Conservation (phyloP, 2,888 invertebrate species). For the Gisinianus flammeolus region DNA sequence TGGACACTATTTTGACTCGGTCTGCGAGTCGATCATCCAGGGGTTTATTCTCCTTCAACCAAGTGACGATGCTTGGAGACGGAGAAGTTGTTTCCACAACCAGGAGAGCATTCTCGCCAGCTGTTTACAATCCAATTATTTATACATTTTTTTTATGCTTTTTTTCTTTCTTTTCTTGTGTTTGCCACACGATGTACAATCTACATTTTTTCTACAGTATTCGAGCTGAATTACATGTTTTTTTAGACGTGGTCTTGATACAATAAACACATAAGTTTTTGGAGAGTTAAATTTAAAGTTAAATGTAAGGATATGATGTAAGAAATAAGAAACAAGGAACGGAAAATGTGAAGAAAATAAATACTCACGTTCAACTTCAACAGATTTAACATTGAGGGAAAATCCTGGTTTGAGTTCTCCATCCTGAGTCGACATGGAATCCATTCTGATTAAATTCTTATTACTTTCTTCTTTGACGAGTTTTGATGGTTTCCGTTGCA, state of each 20-base stretch:
- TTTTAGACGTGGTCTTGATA: too few relatives aligned
- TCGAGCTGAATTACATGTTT: too few relatives aligned
- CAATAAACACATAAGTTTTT: too few relatives aligned
- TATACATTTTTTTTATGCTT: not conserved
- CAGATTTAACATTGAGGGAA: constrained; percentile 40
- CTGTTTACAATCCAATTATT: constrained; percentile 63
- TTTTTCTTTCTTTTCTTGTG: not conserved
- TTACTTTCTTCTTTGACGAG: not conserved
- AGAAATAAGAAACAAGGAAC: too few relatives aligned
- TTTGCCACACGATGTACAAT: not conserved
- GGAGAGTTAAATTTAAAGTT: too few relatives aligned
- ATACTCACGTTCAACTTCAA: constrained; percentile 55
- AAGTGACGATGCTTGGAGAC: constrained; percentile 69
- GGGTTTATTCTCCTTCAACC: constrained; percentile 88
- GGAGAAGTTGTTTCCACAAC: constrained; percentile 76
- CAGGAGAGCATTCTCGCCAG: constrained; percentile 81
- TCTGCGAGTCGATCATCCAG: constrained; percentile 77
- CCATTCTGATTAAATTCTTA: constrained; percentile 43
- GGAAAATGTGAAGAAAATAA: not conserved
- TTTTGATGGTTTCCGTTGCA: not conserved
- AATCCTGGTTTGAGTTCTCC: constrained; percentile 25
- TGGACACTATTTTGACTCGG: constrained; percentile 70
- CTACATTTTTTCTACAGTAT: too few relatives aligned
- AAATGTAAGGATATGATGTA: too few relatives aligned
- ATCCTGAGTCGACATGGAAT: constrained; percentile 22